phyloP scores from a whole-genome alignment of 1,140 invertebrate species.

The Globodera ellingtonae region DNA sequence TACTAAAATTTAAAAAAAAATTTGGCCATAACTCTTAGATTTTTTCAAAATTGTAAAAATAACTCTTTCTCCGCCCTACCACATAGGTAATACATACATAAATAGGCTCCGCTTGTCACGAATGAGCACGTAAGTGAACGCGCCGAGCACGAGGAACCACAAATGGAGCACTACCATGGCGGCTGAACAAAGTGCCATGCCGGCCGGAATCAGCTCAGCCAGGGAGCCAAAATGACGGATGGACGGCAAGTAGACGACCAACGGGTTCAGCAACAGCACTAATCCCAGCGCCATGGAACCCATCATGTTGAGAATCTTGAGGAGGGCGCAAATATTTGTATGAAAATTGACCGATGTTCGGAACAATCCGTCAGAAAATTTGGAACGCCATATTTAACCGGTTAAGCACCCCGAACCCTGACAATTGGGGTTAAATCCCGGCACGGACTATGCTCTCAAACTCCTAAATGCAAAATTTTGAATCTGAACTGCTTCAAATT shows the following conservation, averaged over 20 bases:
- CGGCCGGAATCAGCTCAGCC: constrained; percentile 5
- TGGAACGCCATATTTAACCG: too few relatives aligned
- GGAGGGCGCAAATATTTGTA: too few relatives aligned
- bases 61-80: background rate
- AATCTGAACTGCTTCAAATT: too few relatives aligned
- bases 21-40: too few relatives aligned
- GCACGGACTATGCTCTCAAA: too few relatives aligned
- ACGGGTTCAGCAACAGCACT: constrained; percentile 17
- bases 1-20: too few relatives aligned
- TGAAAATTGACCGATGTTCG: too few relatives aligned
- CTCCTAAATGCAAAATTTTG: too few relatives aligned
- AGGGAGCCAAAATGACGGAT: background rate
- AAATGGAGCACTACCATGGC: constrained; percentile 14
- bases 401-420: too few relatives aligned
- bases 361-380: constrained; percentile 1
- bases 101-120: constrained; percentile 21
- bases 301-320: constrained; percentile 21
- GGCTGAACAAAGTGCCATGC: constrained; percentile 6
- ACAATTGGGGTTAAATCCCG: background rate
- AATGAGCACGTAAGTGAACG: constrained; percentile 28
- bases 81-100: constrained; percentile 1
- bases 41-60: too few relatives aligned
- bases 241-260: background rate
- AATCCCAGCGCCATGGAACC: constrained; percentile 22
- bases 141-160: constrained; percentile 14